Evolutionary conservation across 2,888 invertebrate species (phyloP).

Genomic region (Thecophora atra): DNA sequence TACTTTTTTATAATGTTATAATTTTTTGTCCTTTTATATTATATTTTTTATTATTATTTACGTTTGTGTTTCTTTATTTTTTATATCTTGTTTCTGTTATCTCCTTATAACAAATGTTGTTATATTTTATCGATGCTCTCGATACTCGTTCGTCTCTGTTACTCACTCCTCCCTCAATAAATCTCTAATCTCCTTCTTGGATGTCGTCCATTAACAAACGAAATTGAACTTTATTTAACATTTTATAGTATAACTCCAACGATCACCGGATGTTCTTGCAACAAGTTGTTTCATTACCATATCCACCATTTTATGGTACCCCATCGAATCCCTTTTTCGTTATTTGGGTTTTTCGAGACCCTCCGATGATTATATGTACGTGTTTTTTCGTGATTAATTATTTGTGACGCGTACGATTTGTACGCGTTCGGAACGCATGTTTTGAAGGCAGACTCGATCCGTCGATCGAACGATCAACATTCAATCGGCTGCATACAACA

Average conservation of each 20-base stretch:
- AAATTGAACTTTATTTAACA: too few relatives aligned
- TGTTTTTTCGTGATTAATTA: slow-evolving; percentile 64
- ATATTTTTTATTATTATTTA: slow-evolving; percentile 52
- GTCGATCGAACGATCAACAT: not conserved
- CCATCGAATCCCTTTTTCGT: not conserved
- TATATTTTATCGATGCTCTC: too few relatives aligned
- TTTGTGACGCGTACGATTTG: slow-evolving; percentile 60
- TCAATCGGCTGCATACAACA: not conserved
- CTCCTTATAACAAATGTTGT: too few relatives aligned
- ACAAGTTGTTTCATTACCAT: too few relatives aligned
- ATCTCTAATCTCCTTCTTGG: too few relatives aligned
- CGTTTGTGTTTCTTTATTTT: not conserved
- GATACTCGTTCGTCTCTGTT: too few relatives aligned
- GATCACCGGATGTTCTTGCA: slow-evolving; percentile 20
- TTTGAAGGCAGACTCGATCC: not conserved
- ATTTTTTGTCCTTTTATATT: slow-evolving; percentile 25
- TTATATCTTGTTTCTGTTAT: too few relatives aligned
- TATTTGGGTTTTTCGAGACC: slow-evolving; percentile 48
- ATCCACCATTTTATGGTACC: slow-evolving; percentile 40
- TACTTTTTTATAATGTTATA: slow-evolving; percentile 28
- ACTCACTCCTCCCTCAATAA: too few relatives aligned
- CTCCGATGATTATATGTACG: slow-evolving; percentile 48
- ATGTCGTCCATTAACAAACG: too few relatives aligned
- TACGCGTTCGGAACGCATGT: not conserved
- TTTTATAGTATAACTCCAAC: too few relatives aligned